These are phyloP conservation scores for Colaptes auratus DNA, from an alignment of 2,113 vertebrate genomes.

Conservation along the genomic window DNA sequence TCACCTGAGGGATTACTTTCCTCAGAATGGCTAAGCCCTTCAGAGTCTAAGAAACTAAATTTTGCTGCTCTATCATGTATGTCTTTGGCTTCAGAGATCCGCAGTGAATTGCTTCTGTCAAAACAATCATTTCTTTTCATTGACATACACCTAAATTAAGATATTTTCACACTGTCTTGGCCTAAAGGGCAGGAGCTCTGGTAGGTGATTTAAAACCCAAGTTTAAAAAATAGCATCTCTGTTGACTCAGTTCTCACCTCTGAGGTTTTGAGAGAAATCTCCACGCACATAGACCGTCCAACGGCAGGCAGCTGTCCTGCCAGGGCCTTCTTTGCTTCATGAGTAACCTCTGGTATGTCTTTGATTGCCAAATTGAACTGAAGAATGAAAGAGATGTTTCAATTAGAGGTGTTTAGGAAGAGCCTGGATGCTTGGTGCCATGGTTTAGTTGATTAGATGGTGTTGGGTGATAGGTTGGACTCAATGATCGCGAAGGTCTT, in stretches of 20 bases:
- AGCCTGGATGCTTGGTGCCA: too few relatives aligned
- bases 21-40: not conserved
- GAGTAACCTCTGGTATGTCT: conserved; percentile 98
- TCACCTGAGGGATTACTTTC: not conserved
- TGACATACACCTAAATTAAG: not conserved
- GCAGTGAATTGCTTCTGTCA: not conserved
- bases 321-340: conserved; percentile 98
- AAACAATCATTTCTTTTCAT: not conserved
- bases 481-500: too few relatives aligned
- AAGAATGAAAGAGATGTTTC: conserved; percentile 31
- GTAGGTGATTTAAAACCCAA: not conserved
- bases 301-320: conserved; percentile 93
- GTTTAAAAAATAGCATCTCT: not conserved
- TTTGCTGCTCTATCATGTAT: not conserved
- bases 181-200: not conserved
- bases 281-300: conserved; percentile 97
- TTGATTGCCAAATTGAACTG: conserved; percentile 99
- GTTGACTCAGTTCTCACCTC: conserved; percentile 82
- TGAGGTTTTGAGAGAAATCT: conserved; percentile 98
- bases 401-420: not conserved
- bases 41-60: not conserved
- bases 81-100: not conserved
- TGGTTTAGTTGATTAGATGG: too few relatives aligned
- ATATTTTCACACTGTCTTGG: not conserved
- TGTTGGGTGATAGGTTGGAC: too few relatives aligned